Percentiles rank a stretch among this genome's conserved stretches.
phyloP scores from a whole-genome alignment of 1,140 invertebrate species.

The Sinonovacula constricta region DNA sequence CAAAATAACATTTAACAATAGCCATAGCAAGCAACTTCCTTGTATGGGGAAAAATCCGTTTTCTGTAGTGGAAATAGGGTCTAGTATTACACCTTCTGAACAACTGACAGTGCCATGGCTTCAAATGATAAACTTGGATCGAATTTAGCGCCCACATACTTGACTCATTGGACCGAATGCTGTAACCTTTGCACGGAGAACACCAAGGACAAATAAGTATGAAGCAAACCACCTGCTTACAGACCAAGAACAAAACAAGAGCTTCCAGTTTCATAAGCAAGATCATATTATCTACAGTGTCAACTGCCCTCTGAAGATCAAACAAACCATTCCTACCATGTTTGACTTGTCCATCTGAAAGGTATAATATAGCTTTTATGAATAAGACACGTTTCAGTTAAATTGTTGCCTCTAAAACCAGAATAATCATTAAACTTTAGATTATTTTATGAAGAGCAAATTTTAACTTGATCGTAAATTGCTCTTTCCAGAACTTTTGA shows the following conservation, averaged over 20 bases:
- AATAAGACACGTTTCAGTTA: too few relatives aligned
- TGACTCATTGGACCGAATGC: not conserved
- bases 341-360: too few relatives aligned
- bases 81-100: slow-evolving; percentile 5
- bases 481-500: too few relatives aligned
- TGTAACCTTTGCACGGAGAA: not conserved
- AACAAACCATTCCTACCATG: too few relatives aligned
- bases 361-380: too few relatives aligned
- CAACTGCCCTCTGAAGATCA: not conserved
- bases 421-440: too few relatives aligned
- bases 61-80: slow-evolving; percentile 9
- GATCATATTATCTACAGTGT: slow-evolving; percentile 21
- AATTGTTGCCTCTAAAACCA: too few relatives aligned
- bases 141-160: not conserved
- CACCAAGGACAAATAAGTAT: slow-evolving; percentile 12
- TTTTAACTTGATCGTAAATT: too few relatives aligned
- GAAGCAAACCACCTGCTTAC: slow-evolving; percentile 18
- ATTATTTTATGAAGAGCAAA: too few relatives aligned
- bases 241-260: not conserved
- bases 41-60: slow-evolving; percentile 30
- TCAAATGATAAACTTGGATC: slow-evolving; percentile 5
- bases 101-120: not conserved
- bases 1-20: slow-evolving; percentile 44
- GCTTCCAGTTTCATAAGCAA: slow-evolving; percentile 33
- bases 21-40: slow-evolving; percentile 34